Evolutionary conservation across 92 coral and sea anemone genomes (phyloP), one percentile per base, ranked within the genome.

Genomic region (Porites evermanni): DNA sequence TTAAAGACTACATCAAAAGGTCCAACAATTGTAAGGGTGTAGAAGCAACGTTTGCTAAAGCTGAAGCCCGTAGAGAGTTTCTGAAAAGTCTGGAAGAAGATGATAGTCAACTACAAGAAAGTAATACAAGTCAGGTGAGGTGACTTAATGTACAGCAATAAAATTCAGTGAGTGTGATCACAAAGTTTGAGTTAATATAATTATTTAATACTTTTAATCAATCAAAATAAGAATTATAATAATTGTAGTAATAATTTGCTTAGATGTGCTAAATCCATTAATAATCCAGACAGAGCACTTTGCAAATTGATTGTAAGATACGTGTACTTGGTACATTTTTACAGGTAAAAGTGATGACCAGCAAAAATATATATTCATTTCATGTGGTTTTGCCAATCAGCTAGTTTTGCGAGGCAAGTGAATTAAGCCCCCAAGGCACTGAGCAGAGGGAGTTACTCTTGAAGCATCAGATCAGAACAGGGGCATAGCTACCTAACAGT

Each of bases 1-100:
- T 85, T 24, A 93, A 87, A 18, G 79, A 67, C 2, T 91, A 87
- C 72, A 79, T 91, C 7, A 88, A 56, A 24, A 79, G 79, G 20
- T 90, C 95, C 18, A 74, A 83, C 72, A 93, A 93, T 74, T 74
- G 95, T 47, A 90, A 91, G 78, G 91, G 84, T 11, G 63, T 91
- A 8, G 92, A 90, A 53, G 82, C 12, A n/a, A 91, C 96, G 18
- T 93, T 84, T 93, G 89, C 96, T 56, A 61, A 84, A 53, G 77
- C 94, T 69, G 96, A 91, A 73, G 71, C 80, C 66, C 79, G 83
- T 13, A 78, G 93, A 52, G 94, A 91, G 38, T 88, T 67, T 69
- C 61, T 91, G 52, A 91, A 91, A 64, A n/a, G 88, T 68, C 50
- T 68, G 8, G 26, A 68, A 68, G 50, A 20, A 65, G 56, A n/a